phyloP scores from a whole-genome alignment of 2,797 vertebrate species.

The Lagodon rhomboides region DNA sequence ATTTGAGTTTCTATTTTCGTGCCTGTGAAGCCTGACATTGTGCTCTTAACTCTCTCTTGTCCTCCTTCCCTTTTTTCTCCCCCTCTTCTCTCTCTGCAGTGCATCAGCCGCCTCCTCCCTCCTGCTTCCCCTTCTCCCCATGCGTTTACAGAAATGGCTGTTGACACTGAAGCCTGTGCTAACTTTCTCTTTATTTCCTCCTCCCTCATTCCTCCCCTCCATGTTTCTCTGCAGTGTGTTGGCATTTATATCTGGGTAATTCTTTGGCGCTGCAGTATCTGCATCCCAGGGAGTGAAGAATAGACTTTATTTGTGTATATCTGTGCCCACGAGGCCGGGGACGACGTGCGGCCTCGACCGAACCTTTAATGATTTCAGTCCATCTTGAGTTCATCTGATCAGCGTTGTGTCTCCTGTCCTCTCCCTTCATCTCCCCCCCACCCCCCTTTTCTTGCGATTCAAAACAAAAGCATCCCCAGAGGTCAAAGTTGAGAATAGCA shows the following conservation, averaged over 20 bases:
- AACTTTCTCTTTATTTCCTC: constrained; percentile 58
- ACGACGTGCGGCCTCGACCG: constrained; percentile 5
- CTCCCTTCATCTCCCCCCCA: constrained; percentile 60
- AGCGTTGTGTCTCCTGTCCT: constrained; percentile 74
- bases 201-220: constrained; percentile 24
- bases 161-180: constrained; percentile 52
- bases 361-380: constrained; percentile 39
- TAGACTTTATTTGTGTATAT: neutral
- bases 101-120: constrained; percentile 47
- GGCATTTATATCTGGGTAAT: constrained; percentile 32
- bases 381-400: constrained; percentile 56
- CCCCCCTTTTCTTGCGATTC: constrained; percentile 56
- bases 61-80: constrained; percentile 30
- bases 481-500: constrained; percentile 82
- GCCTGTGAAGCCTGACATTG: constrained; percentile 25
- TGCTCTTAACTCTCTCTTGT: constrained; percentile 66
- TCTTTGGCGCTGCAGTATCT: constrained; percentile 11
- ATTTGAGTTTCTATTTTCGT: constrained; percentile 6
- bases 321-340: constrained; percentile 4
- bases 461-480: constrained; percentile 76
- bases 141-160: constrained; percentile 55
- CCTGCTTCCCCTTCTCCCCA: constrained; percentile 24
- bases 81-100: constrained; percentile 64
- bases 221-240: constrained; percentile 31
- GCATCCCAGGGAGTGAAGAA: constrained; percentile 11